phyloP scores from a whole-genome alignment of 2,113 vertebrate genomes.

The Cyanoramphus novaezelandiae region DNA sequence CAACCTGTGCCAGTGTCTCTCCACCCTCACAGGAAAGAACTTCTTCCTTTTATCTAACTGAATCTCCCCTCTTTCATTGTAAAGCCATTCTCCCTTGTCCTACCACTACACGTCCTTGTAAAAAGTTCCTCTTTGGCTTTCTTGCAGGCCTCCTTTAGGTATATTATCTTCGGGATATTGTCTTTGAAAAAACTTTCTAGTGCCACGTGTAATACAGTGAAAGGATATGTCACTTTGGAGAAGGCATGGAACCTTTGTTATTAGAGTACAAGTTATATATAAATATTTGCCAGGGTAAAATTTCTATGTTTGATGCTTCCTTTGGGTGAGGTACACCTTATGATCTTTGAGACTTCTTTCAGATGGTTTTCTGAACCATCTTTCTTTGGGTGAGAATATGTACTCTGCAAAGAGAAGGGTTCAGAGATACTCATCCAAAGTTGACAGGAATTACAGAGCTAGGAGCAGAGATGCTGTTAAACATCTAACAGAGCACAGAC shows the following conservation, averaged over 20 bases:
- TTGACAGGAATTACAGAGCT: neutral
- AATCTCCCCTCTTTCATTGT: neutral
- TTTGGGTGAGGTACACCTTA: neutral
- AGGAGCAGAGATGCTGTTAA: neutral
- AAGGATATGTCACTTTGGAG: neutral
- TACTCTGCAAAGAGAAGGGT: neutral
- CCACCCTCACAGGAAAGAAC: neutral
- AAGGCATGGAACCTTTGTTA: neutral
- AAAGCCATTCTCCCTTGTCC: neutral
- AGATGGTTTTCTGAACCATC: neutral
- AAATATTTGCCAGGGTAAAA: neutral
- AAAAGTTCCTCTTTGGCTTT: neutral
- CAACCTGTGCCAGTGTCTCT: neutral
- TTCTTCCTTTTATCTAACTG: neutral
- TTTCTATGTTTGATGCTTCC: neutral
- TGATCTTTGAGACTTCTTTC: neutral
- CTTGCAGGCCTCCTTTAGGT: neutral
- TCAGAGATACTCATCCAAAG: neutral
- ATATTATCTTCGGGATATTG: neutral
- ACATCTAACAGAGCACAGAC: neutral
- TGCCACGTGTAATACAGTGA: accelerated
- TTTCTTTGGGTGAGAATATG: neutral
- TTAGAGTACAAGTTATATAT: neutral
- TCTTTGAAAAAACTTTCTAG: neutral
- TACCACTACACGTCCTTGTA: neutral